Evolutionary conservation across 1,140 invertebrate genomes (phyloP), one percentile per base, ranked within the genome.

Genomic region (Macrostomum lignano): DNA sequence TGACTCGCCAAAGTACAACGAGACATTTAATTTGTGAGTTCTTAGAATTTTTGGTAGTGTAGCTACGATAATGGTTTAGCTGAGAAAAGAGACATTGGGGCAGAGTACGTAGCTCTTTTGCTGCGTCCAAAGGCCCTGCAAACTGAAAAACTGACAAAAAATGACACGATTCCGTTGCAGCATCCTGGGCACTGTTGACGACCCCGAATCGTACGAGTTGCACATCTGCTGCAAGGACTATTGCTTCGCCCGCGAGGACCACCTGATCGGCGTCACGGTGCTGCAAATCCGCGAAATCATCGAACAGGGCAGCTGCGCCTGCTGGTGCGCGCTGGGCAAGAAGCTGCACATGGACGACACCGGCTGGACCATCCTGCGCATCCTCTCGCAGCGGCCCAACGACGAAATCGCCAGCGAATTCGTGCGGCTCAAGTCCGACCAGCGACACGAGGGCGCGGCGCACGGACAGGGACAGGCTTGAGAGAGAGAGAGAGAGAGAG

Each of bases 371-470:
- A 84, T 98, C 46, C 62, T 98, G 14, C 67, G 91, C 20, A 98
- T 98, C 44, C 61, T 98, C 24, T 91, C 84, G 0, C 91, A 98
- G 55, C 65, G 91, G 43, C 81, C 78, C 48, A 94, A 86, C 53
- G 91, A 98, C 58, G 88, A 98, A 62, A 82, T 96, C 0, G 91
- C 91, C 15, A 82, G 84, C 51, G 88, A 98, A 55, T 96, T 98
- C 61, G 88, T 98, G 9, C 94, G 93, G 54, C 65, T 96, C 17
- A 98, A 94, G 19, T 19, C 13, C 14, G 32, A 33, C 23, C 13
- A 11, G 23, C 32, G 32, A 6, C 32, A 10, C n/a, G 6, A 7
- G 14, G 6, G n/a, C n/a, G n/a, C n/a, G n/a, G n/a, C n/a, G n/a
- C n/a, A n/a, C n/a, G n/a, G n/a, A n/a, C n/a, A n/a, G n/a, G n/a